These are phyloP conservation scores for Sylvia atricapilla DNA, from an alignment of 2,113 vertebrate species.

Conservation along the genomic window DNA sequence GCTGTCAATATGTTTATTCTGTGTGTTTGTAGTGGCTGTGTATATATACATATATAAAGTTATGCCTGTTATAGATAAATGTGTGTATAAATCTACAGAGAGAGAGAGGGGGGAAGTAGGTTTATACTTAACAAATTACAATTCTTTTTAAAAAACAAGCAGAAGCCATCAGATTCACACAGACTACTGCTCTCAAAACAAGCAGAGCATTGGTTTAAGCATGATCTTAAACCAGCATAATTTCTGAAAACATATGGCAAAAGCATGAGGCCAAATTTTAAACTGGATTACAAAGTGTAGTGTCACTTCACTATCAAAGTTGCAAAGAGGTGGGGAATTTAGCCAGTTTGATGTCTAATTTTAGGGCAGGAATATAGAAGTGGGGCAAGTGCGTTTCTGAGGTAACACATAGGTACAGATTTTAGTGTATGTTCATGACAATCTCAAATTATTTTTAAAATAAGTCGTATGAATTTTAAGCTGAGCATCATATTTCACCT, in stretches of 20 bases:
- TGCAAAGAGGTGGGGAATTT: neutral
- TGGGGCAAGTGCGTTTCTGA: neutral
- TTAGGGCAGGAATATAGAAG: neutral
- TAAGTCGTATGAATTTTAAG: neutral
- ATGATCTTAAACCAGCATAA: neutral
- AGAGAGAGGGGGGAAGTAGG: neutral
- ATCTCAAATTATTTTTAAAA: neutral
- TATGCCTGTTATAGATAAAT: neutral
- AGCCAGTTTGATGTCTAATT: neutral
- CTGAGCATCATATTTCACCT: neutral
- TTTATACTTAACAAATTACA: neutral
- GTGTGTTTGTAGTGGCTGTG: neutral
- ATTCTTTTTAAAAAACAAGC: neutral
- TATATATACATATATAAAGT: neutral
- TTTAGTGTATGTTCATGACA: neutral
- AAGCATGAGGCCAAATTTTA: neutral
- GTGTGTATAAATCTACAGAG: rapidly evolving
- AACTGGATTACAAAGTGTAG: neutral
- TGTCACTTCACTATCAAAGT: neutral
- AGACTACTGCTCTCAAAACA: neutral
- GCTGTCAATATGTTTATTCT: neutral
- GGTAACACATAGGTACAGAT: neutral
- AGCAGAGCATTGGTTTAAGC: neutral
- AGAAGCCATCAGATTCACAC: neutral
- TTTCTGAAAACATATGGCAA: neutral